These are phyloP conservation scores for Noctua comes DNA, from an alignment of 2,888 invertebrate genomes.

Conservation along the genomic window DNA sequence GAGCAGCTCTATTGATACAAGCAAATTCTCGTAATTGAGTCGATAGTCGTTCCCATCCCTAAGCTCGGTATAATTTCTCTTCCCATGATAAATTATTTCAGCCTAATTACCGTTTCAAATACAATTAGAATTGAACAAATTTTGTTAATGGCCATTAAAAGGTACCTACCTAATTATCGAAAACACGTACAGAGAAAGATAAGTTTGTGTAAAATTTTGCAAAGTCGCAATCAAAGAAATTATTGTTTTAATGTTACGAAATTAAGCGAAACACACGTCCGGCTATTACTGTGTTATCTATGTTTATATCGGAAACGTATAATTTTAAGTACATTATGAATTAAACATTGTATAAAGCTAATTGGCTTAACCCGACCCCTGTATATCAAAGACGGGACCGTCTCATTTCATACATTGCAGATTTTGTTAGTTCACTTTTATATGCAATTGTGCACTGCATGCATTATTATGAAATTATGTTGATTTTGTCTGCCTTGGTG, in stretches of 20 bases:
- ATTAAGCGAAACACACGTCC: slow-evolving; percentile 57
- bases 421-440: background rate
- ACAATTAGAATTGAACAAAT: slow-evolving; percentile 53
- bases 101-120: slow-evolving; percentile 53
- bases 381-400: slow-evolving; percentile 13
- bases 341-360: slow-evolving; percentile 53
- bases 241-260: slow-evolving; percentile 24
- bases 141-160: slow-evolving; percentile 18
- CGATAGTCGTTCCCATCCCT: slow-evolving; percentile 40
- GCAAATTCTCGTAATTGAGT: slow-evolving; percentile 41
- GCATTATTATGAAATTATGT: background rate
- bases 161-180: slow-evolving; percentile 21
- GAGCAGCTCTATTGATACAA: slow-evolving; percentile 49
- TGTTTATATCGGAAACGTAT: slow-evolving; percentile 49
- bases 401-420: slow-evolving; percentile 18
- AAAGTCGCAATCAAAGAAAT: slow-evolving; percentile 29
- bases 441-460: slow-evolving; percentile 25
- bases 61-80: slow-evolving; percentile 37
- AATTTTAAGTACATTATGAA: slow-evolving; percentile 46
- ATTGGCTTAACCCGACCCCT: slow-evolving; percentile 48
- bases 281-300: slow-evolving; percentile 51
- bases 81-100: slow-evolving; percentile 53
- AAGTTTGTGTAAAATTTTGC: slow-evolving; percentile 19
- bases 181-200: slow-evolving; percentile 38
- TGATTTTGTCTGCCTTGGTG: background rate